Conservation (phyloP, 1,140 invertebrate species). For the Hycleus phaleratus region DNA sequence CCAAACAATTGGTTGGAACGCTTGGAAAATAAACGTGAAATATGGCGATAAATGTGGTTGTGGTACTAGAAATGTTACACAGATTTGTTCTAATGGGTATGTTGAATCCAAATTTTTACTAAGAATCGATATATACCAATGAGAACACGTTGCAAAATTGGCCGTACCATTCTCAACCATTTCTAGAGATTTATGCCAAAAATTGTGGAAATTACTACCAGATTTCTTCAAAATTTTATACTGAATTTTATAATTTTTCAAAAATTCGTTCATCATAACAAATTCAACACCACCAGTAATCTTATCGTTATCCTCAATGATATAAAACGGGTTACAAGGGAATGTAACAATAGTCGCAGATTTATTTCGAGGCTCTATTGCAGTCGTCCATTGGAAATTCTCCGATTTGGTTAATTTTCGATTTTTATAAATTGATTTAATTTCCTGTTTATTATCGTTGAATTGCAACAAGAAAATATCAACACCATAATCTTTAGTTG, state of each 20-base stretch:
- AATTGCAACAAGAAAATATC: neutral
- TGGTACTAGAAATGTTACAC: slow-evolving; percentile 18
- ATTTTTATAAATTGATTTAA: slow-evolving; percentile 3
- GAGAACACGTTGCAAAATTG: slow-evolving; percentile 4
- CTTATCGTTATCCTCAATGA: neutral
- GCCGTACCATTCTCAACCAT: neutral
- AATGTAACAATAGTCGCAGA: slow-evolving; percentile 1
- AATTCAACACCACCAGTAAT: slow-evolving; percentile 8
- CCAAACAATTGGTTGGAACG: slow-evolving; percentile 6
- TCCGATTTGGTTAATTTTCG: neutral
- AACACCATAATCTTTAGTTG: neutral
- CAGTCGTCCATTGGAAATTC: neutral
- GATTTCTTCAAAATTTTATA: neutral
- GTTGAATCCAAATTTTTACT: slow-evolving; percentile 3
- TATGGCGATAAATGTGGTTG: slow-evolving; percentile 12
- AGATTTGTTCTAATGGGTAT: slow-evolving; percentile 8
- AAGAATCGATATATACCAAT: neutral
- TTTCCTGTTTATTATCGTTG: neutral
- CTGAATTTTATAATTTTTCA: neutral
- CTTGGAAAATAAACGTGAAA: slow-evolving; percentile 14
- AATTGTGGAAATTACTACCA: neutral
- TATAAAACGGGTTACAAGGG: slow-evolving; percentile 3
- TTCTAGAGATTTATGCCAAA: neutral
- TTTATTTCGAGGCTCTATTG: neutral
- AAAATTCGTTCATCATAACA: slow-evolving; percentile 1